phyloP scores from a whole-genome alignment of 2,888 invertebrate species.

The Phymatocera aterrima region DNA sequence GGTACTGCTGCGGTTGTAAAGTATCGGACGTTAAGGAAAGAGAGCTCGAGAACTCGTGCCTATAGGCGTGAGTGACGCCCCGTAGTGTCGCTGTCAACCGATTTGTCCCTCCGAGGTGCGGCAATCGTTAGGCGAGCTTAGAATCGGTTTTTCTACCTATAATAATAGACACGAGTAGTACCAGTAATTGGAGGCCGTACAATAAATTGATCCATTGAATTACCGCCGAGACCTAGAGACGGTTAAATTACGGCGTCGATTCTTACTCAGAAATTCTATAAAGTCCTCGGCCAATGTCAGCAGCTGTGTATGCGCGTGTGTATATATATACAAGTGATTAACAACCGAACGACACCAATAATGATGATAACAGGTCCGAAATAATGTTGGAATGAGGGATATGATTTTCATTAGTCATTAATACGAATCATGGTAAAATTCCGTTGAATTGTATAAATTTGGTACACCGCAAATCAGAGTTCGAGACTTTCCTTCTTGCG shows the following conservation, averaged over 20 bases:
- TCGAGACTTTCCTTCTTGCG: no score
- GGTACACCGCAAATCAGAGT: no score
- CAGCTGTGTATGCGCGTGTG: no score
- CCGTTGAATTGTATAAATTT: no score
- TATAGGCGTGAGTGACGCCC: slow-evolving; percentile 45
- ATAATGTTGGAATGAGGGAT: background rate
- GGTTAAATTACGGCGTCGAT: slow-evolving; percentile 10
- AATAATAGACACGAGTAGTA: slow-evolving; percentile 47
- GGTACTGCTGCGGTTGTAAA: background rate
- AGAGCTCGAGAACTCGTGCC: slow-evolving; percentile 11
- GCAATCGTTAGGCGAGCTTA: slow-evolving; percentile 40
- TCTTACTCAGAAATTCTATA: slow-evolving; percentile 20
- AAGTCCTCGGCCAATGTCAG: slow-evolving; percentile 21
- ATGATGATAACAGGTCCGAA: background rate
- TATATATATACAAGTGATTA: no score
- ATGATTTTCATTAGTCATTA: background rate
- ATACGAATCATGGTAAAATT: background rate
- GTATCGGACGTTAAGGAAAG: slow-evolving; percentile 17
- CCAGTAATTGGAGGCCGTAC: slow-evolving; percentile 45
- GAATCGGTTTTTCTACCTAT: slow-evolving; percentile 44
- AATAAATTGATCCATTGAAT: slow-evolving; percentile 47
- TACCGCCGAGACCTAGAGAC: slow-evolving; percentile 10
- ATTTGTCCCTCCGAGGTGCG: slow-evolving; percentile 47
- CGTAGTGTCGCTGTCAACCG: slow-evolving; percentile 46
- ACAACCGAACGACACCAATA: background rate